Percentiles rank a stretch among this genome's conserved stretches.
Conservation (phyloP, 2,888 invertebrate species). For the Andrena praecox region DNA sequence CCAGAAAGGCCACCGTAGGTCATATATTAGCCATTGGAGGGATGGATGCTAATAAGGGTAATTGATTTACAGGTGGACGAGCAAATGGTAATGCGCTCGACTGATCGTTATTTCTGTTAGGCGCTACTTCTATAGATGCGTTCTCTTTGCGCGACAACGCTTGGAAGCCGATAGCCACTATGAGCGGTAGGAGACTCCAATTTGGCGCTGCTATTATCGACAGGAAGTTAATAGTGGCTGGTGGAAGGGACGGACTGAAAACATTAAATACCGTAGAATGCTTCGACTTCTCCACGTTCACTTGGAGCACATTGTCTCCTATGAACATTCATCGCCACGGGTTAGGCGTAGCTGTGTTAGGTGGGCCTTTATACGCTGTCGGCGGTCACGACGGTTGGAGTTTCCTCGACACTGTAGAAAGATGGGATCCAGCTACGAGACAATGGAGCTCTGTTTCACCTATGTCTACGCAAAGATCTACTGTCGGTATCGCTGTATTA, state of each 20-base stretch:
- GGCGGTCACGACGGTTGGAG: conserved; percentile 99
- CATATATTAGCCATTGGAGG: conserved; percentile 95
- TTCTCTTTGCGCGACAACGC: conserved; percentile 93
- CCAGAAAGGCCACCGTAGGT: conserved; percentile 96
- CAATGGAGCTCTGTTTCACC: conserved; percentile 96
- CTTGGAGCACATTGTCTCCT: conserved; percentile 93
- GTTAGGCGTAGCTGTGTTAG: conserved; percentile 91
- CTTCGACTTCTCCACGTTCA: conserved; percentile 92
- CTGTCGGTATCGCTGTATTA: conserved; percentile 95
- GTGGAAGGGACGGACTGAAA: conserved; percentile 96
- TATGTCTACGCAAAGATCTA: conserved; percentile 95
- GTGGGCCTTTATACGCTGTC: conserved; percentile 96
- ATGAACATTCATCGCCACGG: conserved; percentile 97
- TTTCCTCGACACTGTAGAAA: conserved; percentile 96
- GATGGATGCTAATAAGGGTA: conserved; percentile 95
- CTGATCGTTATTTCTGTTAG: conserved; percentile 83
- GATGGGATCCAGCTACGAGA: conserved; percentile 95
- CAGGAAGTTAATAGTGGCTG: conserved; percentile 94
- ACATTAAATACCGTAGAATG: conserved; percentile 97
- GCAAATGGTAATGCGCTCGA: neutral
- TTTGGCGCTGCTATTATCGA: conserved; percentile 96
- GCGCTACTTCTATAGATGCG: conserved; percentile 95
- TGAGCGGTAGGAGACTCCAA: conserved; percentile 93
- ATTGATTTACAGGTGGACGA: neutral
- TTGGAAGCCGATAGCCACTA: conserved; percentile 91